Evolutionary conservation across 2,113 vertebrate species (phyloP).

Genomic region (Lota lota): DNA sequence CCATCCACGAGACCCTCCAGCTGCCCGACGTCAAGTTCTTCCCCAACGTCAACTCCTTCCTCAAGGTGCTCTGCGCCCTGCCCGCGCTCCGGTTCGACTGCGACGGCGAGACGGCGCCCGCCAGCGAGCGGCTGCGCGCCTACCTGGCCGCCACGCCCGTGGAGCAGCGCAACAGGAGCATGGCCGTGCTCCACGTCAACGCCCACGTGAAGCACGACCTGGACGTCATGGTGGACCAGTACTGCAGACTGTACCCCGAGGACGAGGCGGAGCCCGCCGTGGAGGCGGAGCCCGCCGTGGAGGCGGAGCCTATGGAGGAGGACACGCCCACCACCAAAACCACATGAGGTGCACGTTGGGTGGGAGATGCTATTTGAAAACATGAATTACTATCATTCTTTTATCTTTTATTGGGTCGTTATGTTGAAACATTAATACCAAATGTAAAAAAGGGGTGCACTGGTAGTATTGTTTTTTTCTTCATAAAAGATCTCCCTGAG

Average conservation of each 20-base stretch:
- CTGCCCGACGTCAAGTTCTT: constrained; percentile 90
- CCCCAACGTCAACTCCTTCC: constrained; percentile 86
- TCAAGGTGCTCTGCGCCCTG: constrained; percentile 84
- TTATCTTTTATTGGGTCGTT: too few species aligned
- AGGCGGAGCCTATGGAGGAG: constrained; percentile 10
- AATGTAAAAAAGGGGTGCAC: too few species aligned
- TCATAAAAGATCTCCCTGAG: too few species aligned
- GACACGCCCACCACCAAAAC: background rate
- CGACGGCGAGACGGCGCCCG: constrained; percentile 66
- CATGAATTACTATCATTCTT: background rate
- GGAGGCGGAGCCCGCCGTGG: constrained; percentile 2
- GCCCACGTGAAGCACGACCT: constrained; percentile 86
- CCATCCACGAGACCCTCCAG: constrained; percentile 88
- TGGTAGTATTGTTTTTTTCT: too few species aligned
- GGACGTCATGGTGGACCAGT: constrained; percentile 93
- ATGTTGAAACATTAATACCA: too few species aligned
- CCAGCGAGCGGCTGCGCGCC: constrained; percentile 75
- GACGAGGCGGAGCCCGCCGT: constrained; percentile 65
- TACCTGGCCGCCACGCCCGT: constrained; percentile 78
- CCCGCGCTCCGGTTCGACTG: constrained; percentile 81
- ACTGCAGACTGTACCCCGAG: constrained; percentile 82
- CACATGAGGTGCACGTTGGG: background rate
- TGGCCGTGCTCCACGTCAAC: constrained; percentile 85
- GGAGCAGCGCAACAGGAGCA: constrained; percentile 79
- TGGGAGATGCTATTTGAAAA: background rate